A percentile compares a stretch with the other conserved stretches of the same genome.
Conservation (phyloP, 2,797 vertebrate species). For the Pempheris klunzingeri region DNA sequence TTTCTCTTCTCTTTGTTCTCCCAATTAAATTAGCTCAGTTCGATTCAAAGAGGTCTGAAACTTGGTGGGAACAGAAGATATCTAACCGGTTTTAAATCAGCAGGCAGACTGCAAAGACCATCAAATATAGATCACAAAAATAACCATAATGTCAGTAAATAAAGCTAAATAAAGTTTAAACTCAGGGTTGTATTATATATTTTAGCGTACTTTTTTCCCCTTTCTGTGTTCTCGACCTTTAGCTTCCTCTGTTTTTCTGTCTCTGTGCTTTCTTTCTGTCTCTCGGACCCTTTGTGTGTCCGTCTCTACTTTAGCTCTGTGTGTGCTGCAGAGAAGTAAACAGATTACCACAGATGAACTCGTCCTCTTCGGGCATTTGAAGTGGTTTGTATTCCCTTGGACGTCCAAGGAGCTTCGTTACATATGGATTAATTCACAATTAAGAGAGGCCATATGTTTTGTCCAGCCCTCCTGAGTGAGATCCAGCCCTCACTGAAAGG, state of each 20-base stretch:
- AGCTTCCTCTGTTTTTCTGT: neutral
- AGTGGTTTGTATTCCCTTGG: neutral
- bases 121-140: neutral
- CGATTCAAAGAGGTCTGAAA: neutral
- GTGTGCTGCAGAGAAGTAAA: conserved; percentile 3
- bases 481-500: neutral
- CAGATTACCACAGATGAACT: neutral
- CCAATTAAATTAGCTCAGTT: conserved; percentile 4
- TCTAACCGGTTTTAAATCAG: neutral
- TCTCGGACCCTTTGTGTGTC: neutral
- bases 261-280: neutral
- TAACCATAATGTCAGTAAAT: neutral
- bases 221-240: neutral
- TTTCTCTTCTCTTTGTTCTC: neutral
- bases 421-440: conserved; percentile 4
- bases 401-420: conserved; percentile 12
- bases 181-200: neutral
- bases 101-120: neutral
- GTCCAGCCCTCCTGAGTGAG: neutral
- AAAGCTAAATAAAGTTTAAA: neutral
- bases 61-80: neutral
- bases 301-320: neutral
- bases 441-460: conserved; percentile 2
- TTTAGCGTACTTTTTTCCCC: neutral
- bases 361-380: neutral